phyloP scores from a whole-genome alignment of 2,113 vertebrate species.

The Lucifuga dentata region DNA sequence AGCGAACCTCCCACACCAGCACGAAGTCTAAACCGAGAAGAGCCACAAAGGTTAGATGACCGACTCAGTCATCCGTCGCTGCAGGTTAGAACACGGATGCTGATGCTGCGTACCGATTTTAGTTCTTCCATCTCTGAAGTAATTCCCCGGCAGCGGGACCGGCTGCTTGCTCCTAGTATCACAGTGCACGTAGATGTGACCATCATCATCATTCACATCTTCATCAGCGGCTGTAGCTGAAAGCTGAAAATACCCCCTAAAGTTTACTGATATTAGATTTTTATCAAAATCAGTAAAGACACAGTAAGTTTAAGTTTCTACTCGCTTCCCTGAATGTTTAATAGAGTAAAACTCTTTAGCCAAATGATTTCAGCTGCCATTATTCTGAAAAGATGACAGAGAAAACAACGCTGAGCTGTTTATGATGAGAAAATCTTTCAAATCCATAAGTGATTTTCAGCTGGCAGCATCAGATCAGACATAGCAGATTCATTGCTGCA shows the following conservation, averaged over 20 bases:
- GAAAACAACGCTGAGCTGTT: slow-evolving; percentile 16
- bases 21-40: slow-evolving; percentile 78
- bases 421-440: slow-evolving; percentile 1
- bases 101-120: slow-evolving; percentile 75
- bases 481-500: slow-evolving; percentile 9
- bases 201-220: slow-evolving; percentile 46
- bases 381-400: slow-evolving; percentile 31
- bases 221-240: slow-evolving; percentile 46
- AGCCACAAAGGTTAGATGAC: background rate
- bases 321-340: background rate
- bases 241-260: slow-evolving; percentile 63
- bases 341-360: no score
- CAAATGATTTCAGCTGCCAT: background rate
- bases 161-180: slow-evolving; percentile 38
- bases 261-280: slow-evolving; percentile 3
- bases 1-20: slow-evolving; percentile 84
- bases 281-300: background rate
- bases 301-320: background rate
- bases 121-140: slow-evolving; percentile 82
- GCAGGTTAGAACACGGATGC: background rate
- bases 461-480: no score
- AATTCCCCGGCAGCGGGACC: slow-evolving; percentile 65
- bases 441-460: no score
- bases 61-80: background rate
- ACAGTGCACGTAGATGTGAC: slow-evolving; percentile 58